phyloP scores from a whole-genome alignment of 92 coral and sea anemone species.

The Bergia puertoricense region DNA sequence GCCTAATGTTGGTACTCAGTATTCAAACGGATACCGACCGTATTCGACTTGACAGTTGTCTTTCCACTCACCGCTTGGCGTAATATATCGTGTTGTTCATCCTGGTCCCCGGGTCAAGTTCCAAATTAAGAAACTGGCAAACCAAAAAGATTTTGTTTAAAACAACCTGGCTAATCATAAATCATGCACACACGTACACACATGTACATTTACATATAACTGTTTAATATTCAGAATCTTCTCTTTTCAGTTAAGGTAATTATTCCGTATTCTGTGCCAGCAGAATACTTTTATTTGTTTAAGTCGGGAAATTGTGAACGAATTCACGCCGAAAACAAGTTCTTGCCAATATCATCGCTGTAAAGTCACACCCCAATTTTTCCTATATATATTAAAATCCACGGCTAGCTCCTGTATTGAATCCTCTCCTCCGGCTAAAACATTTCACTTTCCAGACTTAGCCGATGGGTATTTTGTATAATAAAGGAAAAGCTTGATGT shows the following conservation, averaged over 20 bases:
- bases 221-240: not conserved
- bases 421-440: not conserved
- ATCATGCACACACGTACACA: not conserved
- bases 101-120: not conserved
- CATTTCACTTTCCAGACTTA: not conserved
- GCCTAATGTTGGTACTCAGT: not conserved
- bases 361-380: conserved; percentile 10
- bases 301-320: not conserved
- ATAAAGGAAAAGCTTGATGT: not conserved
- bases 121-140: conserved; percentile 1
- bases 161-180: not conserved
- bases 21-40: not conserved
- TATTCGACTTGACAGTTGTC: not conserved
- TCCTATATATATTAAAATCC: too few relatives aligned
- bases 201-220: conserved; percentile 4
- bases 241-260: not conserved
- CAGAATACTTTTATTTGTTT: not conserved
- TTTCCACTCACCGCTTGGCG: not conserved
- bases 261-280: not conserved
- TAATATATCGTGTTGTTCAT: not conserved
- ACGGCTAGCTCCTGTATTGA: not conserved
- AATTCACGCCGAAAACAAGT: not conserved
- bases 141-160: not conserved
- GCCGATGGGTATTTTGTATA: not conserved
- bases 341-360: not conserved